These are phyloP conservation scores for Diadumene lineata DNA, from an alignment of 92 coral and sea anemone genomes.

Conservation along the genomic window DNA sequence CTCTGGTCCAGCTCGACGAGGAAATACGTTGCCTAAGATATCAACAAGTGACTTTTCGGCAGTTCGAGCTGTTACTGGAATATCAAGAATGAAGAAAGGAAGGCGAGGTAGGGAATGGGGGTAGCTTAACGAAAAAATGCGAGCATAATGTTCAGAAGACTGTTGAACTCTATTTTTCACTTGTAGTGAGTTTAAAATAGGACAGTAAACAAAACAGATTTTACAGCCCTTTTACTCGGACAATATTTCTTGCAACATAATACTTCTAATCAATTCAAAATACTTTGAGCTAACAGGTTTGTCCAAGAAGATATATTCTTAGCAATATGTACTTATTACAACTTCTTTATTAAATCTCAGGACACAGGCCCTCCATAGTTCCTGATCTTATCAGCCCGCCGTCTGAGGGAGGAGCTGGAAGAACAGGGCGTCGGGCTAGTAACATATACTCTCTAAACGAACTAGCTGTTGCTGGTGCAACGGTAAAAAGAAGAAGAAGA, in stretches of 20 bases:
- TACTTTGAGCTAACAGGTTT: too few species aligned
- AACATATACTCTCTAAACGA: constrained; percentile 70
- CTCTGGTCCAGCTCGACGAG: constrained; percentile 31
- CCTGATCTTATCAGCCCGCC: constrained; percentile 23
- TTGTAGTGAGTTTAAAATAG: too few species aligned
- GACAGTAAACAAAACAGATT: too few species aligned
- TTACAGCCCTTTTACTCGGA: too few species aligned
- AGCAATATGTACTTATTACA: too few species aligned
- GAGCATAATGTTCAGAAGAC: too few species aligned
- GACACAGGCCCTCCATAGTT: neutral
- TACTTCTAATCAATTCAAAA: too few species aligned
- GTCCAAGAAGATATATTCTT: too few species aligned
- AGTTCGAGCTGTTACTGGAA: constrained; percentile 70
- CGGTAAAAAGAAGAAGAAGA: constrained; percentile 56
- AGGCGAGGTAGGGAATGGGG: constrained; percentile 28
- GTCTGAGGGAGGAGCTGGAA: constrained; percentile 13
- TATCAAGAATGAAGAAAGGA: constrained; percentile 77
- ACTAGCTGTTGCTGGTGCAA: constrained; percentile 71
- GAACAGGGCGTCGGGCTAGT: constrained; percentile 56
- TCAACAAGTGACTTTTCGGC: constrained; percentile 66
- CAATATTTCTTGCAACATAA: too few species aligned
- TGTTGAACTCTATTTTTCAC: too few species aligned
- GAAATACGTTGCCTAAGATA: constrained; percentile 38
- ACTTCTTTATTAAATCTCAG: neutral
- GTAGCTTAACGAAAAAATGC: too few species aligned